Evolutionary conservation across 2,888 invertebrate species (phyloP).

Genomic region (Caenorhabditis plicata): DNA sequence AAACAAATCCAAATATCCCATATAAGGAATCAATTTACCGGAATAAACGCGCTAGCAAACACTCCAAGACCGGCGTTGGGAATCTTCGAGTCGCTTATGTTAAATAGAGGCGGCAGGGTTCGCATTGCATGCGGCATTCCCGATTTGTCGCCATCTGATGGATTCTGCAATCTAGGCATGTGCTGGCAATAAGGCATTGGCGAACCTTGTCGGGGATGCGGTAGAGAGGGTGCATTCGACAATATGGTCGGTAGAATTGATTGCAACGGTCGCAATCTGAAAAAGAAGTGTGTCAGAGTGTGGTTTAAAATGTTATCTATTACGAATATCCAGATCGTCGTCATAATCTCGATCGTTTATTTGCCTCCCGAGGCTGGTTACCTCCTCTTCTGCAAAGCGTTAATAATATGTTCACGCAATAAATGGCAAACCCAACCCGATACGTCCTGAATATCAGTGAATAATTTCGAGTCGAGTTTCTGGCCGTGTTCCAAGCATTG

Average conservation of each 20-base stretch:
- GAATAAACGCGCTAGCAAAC: conserved; percentile 41
- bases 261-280: conserved; percentile 43
- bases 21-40: conserved; percentile 15
- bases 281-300: too few relatives aligned
- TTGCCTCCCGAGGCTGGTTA: conserved; percentile 4
- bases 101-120: conserved; percentile 43
- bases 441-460: conserved; percentile 24
- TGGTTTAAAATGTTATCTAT: background rate
- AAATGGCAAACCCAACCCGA: background rate
- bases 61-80: conserved; percentile 51
- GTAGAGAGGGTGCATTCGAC: conserved; percentile 46
- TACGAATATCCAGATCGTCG: conserved; percentile 33
- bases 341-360: conserved; percentile 17
- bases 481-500: background rate
- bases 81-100: conserved; percentile 41
- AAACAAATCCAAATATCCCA: background rate
- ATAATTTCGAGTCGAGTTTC: background rate
- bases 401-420: background rate
- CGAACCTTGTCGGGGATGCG: conserved; percentile 23
- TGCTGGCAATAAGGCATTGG: background rate
- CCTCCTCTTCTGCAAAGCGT: conserved; percentile 9
- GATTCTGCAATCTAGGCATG: background rate
- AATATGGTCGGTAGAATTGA: conserved; percentile 36
- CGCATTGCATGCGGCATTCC: conserved; percentile 22
- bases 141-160: background rate